Evolutionary conservation across 2,797 vertebrate species (phyloP).

Genomic region (Acrocephalus scirpaceus): DNA sequence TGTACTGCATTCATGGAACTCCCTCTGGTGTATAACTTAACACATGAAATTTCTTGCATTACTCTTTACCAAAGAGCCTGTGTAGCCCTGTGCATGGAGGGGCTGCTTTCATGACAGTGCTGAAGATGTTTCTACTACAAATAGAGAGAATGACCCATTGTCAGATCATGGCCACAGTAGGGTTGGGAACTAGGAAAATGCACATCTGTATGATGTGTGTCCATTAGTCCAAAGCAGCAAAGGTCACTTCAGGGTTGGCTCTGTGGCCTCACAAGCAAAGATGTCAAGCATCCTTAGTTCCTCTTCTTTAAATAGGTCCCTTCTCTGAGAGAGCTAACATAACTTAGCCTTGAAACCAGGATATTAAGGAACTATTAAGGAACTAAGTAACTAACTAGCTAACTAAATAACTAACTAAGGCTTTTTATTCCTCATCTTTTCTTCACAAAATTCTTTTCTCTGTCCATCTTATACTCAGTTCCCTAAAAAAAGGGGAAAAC

Average conservation of each 20-base stretch:
- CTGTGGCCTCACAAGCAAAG: background rate
- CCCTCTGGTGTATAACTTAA: conserved; percentile 79
- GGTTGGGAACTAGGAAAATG: background rate
- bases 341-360: background rate
- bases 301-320: background rate
- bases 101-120: conserved; percentile 32
- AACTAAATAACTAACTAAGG: background rate
- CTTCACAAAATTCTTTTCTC: background rate
- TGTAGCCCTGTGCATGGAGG: conserved; percentile 31
- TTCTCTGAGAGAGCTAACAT: background rate
- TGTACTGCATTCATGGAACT: conserved; percentile 77
- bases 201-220: background rate
- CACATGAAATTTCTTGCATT: conserved; percentile 73
- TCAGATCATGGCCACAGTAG: background rate
- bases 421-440: background rate
- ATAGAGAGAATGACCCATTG: conserved; percentile 34
- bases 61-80: conserved; percentile 40
- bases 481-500: background rate
- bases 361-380: background rate
- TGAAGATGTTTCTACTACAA: conserved; percentile 62
- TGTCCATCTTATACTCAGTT: background rate
- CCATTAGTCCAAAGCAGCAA: conserved; percentile 28
- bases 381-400: too few relatives aligned
- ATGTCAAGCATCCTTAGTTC: background rate
- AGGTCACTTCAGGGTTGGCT: background rate